Evolutionary conservation across 2,797 vertebrate species (phyloP).

Genomic region (Monodelphis domestica): DNA sequence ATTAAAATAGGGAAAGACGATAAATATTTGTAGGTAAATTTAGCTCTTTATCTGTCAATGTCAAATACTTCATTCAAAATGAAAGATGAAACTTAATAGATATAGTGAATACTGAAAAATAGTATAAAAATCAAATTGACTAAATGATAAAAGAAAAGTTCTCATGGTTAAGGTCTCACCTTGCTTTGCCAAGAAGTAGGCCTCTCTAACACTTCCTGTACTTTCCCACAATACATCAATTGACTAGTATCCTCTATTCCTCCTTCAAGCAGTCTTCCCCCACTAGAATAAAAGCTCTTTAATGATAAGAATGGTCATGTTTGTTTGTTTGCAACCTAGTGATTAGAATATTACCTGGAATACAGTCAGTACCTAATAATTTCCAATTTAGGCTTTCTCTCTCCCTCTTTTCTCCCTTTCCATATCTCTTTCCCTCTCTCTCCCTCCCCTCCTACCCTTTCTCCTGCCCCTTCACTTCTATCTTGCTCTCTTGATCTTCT

Average conservation of each 20-base stretch:
- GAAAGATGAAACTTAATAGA: neutral
- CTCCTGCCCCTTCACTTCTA: too few species aligned
- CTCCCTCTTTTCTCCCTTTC: neutral
- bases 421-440: too few species aligned
- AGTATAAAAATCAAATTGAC: neutral
- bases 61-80: neutral
- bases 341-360: neutral
- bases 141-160: neutral
- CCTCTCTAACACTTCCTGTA: neutral
- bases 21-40: neutral
- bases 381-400: neutral
- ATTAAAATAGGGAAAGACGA: neutral
- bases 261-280: neutral
- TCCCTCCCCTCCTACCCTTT: accelerated
- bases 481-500: too few species aligned
- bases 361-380: neutral
- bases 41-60: neutral
- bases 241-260: neutral
- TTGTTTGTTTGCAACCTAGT: neutral
- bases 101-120: too few species aligned
- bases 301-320: neutral
- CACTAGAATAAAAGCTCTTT: neutral
- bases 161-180: neutral
- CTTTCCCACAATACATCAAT: neutral
- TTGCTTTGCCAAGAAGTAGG: neutral